phyloP scores from a whole-genome alignment of 2,797 vertebrate genomes.

The Anas capensis region DNA sequence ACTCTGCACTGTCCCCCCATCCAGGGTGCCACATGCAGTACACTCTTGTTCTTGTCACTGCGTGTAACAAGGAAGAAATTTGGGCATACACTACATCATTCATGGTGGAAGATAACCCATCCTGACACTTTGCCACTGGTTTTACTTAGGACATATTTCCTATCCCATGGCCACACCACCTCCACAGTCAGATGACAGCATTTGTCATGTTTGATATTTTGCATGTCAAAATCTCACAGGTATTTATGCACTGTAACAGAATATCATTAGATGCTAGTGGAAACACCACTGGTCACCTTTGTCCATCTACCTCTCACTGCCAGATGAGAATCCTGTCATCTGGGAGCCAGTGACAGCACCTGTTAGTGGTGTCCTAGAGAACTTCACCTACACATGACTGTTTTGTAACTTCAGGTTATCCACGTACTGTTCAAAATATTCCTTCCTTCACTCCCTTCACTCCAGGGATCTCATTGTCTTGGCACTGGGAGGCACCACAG shows the following conservation, averaged over 20 bases:
- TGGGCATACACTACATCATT: rapidly evolving
- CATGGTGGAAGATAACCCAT: neutral
- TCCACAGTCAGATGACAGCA: neutral
- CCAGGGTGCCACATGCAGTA: rapidly evolving
- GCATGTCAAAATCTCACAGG: neutral
- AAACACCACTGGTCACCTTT: neutral
- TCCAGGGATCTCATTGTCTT: neutral
- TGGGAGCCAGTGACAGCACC: neutral
- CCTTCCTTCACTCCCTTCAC: neutral
- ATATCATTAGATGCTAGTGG: neutral
- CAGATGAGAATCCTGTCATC: neutral
- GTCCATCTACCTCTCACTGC: neutral
- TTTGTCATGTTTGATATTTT: neutral
- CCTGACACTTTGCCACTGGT: neutral
- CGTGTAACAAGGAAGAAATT: neutral
- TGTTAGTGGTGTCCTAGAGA: neutral
- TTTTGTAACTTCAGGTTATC: neutral
- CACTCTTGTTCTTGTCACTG: neutral
- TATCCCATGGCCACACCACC: rapidly evolving
- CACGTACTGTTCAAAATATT: neutral
- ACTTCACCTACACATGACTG: neutral
- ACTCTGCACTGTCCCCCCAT: neutral
- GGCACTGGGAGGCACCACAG: neutral
- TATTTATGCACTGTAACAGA: neutral
- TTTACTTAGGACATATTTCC: neutral